Base-by-base conservation (phyloP, 2,113 vertebrate species). In the Carassius carassius region DNA sequence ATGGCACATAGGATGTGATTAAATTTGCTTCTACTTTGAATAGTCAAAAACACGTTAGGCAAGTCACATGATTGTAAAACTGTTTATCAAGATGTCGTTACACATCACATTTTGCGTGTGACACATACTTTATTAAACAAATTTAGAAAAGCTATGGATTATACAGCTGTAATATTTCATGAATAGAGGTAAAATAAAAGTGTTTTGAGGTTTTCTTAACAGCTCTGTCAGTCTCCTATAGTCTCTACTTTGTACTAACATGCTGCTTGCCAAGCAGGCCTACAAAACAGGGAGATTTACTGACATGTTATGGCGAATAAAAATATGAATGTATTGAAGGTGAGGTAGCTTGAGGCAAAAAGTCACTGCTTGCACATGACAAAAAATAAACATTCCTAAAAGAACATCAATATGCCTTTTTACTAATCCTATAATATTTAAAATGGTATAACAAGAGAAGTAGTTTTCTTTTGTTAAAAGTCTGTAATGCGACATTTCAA, bases 201-300 rank as follows among this genome's bases (percentile, higher is more conserved):
- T 56, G 74, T 32, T 70, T 72, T n/a, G 7, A 67, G 72, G 63
- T 7, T 77, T 75, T 81, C 81, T 80, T 84, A 69, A 2, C 76
- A 54, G 76, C 83, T 19, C 78, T 51, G 63, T 84, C 78, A 23
- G 41, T 80, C 67, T 85, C 47, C 69, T 35, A 87, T 77, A 25
- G 62, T 85, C 9, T 72, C 67, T 81, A n/a, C 51, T 81, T 78
- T 75, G 78, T 83, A 73, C 60, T 75, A 29, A 47, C 83, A 17
- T 29, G n/a, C 47, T 23, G 70, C 35, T 82, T 12, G 0, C 13
- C 90, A 89, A 54, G 54, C 85, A 84, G 72, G 88, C 89, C 84
- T 87, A 77, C 91, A 89, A 89, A 87, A 72, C 87, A 29, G 76
- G 82, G 44, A 37, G 81, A 91, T 93, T 89, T 90, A 89, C 82